Conservation (phyloP, 2,113 vertebrate genomes). For the Chlorodrepanis virens region DNA sequence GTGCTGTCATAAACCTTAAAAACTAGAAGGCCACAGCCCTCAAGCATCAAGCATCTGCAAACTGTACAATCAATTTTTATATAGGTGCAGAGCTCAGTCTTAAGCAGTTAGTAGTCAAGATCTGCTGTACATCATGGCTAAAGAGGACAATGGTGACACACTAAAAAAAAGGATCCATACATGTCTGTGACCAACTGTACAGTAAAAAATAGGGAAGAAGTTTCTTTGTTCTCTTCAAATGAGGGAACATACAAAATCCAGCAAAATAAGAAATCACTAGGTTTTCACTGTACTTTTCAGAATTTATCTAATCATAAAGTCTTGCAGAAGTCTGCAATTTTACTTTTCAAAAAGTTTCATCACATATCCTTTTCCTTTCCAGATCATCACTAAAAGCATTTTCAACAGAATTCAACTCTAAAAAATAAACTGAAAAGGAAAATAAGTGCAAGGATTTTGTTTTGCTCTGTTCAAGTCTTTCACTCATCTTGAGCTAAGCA, state of each 20-base stretch:
- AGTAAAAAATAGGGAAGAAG: slow-evolving; percentile 24
- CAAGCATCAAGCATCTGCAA: slow-evolving; percentile 9
- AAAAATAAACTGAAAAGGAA: not conserved
- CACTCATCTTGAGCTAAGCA: not conserved
- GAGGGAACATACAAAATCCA: slow-evolving; percentile 23
- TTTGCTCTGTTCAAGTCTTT: not conserved
- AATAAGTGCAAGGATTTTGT: not conserved
- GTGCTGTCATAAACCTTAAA: slow-evolving; percentile 38
- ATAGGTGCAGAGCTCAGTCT: slow-evolving; percentile 20
- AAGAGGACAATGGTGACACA: not conserved
- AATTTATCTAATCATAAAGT: not conserved
- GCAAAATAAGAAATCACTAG: not conserved
- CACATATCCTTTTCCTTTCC: not conserved
- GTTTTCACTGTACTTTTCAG: slow-evolving; percentile 15
- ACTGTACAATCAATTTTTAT: slow-evolving; percentile 36
- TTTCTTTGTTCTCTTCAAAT: slow-evolving; percentile 41
- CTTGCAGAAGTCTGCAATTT: not conserved
- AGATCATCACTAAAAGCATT: not conserved
- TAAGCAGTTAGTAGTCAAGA: slow-evolving; percentile 32
- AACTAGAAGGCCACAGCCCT: slow-evolving; percentile 1
- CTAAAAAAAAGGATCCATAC: slow-evolving; percentile 10
- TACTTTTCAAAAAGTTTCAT: not conserved
- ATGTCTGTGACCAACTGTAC: not conserved
- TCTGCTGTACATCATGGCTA: slow-evolving; percentile 5
- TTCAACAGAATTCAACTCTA: not conserved